Evolutionary conservation across 2,113 vertebrate species (phyloP).

Genomic region (Chinchilla lanigera): DNA sequence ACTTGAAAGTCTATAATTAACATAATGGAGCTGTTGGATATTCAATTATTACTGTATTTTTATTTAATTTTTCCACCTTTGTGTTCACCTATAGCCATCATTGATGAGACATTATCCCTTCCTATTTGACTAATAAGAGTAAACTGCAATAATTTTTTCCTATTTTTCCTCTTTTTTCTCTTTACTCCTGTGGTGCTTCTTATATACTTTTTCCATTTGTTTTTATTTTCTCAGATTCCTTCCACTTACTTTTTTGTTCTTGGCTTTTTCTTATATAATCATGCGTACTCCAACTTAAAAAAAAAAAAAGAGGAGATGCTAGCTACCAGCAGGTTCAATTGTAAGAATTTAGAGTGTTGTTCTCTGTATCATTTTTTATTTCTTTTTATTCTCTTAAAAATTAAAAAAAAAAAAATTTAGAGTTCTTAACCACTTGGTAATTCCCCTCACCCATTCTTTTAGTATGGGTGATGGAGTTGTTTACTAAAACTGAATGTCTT

Average conservation of each 20-base stretch:
- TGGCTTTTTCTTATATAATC: background rate
- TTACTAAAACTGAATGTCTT: slow-evolving; percentile 7
- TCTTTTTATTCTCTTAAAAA: too few species aligned
- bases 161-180: background rate
- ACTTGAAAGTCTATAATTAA: background rate
- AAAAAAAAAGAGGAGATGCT: background rate
- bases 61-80: background rate
- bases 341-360: background rate
- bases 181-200: background rate
- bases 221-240: background rate
- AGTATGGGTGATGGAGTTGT: background rate
- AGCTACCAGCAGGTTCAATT: background rate
- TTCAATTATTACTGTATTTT: background rate
- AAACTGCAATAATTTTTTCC: background rate
- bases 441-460: background rate
- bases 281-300: slow-evolving; percentile 4
- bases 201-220: background rate
- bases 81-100: background rate
- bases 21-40: background rate
- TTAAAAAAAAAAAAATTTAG: background rate
- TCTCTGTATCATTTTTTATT: background rate
- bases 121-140: background rate
- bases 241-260: background rate
- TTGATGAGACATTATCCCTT: background rate
- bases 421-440: background rate